Base-by-base conservation (phyloP, 2,888 invertebrate species). In the Eurois occulta region DNA sequence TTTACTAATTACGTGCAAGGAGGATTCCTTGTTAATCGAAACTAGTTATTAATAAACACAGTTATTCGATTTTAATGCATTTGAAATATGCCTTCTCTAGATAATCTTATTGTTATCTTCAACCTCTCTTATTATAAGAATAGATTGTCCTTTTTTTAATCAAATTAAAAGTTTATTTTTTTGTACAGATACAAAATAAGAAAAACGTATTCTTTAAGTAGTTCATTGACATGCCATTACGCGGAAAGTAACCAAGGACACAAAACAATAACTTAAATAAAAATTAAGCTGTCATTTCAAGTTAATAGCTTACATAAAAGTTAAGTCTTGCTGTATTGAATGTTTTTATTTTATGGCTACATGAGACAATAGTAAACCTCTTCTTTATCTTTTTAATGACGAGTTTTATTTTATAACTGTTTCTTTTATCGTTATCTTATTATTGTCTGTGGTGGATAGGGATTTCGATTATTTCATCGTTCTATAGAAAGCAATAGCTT, bases 301-400 rank as follows among this genome's bases (percentile, higher is more conserved):
- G 77, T 76, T 88, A 86, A 88, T 82, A 81, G 70, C 21, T 78
- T 48, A 84, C 82, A 89, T 89, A 88, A 87, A 89, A 84, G 77
- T 86, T 84, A 83, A 83, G 75, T 77, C 70, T 77, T 83, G 75
- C 62, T 79, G 75, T 83, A 83, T 84, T 85, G 69, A 88, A 83
- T 85, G 64, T 75, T 79, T 65, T 35, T 64, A 43, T 73, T 88
- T 91, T 89, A 89, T 69, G 87, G 80, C 74, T 78, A 81, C 72
- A 82, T 62, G 72, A 84, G 81, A 85, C 81, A 81, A 86, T 74
- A 88, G 70, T 79, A 76, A 76, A 58, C 11, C 35, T 52, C n/a
- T 24, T 69, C 64, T 76, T 62, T 75, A 46, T 77, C 24, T 64
- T 65, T 62, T 75, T 52, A 48, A 77, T 46, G 18, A 75, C 24